Evolutionary conservation across 2,797 vertebrate genomes (phyloP), one percentile per base, ranked within the genome.

Genomic region (Discoglossus pictus): DNA sequence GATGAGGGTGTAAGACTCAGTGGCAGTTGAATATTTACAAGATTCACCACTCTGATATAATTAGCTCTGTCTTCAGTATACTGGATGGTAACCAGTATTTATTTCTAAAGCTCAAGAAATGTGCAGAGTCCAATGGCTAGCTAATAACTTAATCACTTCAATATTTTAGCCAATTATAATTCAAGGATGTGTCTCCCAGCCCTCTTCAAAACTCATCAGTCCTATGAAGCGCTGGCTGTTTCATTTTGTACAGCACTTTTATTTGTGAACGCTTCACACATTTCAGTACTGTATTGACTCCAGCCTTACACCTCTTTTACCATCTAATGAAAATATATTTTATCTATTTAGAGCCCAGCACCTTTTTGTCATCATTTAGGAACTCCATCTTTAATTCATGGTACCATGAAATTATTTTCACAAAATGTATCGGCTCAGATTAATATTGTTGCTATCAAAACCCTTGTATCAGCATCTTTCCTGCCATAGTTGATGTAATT

Each of bases 151-250:
- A 61, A 48, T 38, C 34, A 44, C 31, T 39, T 12, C 31, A 47
- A 38, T 20, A 50, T 21, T 48, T 43, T 6, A 24, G 12, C n/a
- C 20, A 61, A 61, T 61, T 61, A 61, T 48, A 27, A 61, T 47
- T 13, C 34, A 12, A 44, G 17, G 12, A 23, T 9, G 16, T 12
- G 27, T 21, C 16, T 20, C 9, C 4, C 17, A 21, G 17, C 23
- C 25, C 42, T 47, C 27, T 61, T 44, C 24, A 56, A 44, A 21
- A n/a, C 12, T 40, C 34, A 25, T 1, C 18, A 24, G 31, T 16
- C 12, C 31, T 24, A 9, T 24, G 12, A 23, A n/a, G 38, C 2
- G 23, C 6, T n/a, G n/a, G n/a, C n/a, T n/a, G n/a, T n/a, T n/a
- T n/a, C n/a, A n/a, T n/a, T n/a, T n/a, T 6, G 23, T 11, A 12